Base-by-base conservation (phyloP, 2,888 invertebrate genomes). In the Cephus nigrinus region DNA sequence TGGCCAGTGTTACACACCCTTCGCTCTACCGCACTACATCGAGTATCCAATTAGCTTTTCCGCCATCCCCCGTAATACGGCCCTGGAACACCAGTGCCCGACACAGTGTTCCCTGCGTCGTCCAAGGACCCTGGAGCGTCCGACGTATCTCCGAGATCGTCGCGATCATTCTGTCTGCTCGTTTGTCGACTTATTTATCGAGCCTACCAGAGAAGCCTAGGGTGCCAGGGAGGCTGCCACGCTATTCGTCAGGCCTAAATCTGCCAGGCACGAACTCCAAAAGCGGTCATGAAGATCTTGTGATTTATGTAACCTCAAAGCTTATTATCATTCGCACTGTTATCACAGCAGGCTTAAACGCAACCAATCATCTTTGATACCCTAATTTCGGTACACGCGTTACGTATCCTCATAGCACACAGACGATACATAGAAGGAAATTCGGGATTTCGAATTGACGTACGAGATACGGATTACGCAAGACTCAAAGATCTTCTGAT, bases 31-130 rank as follows among this genome's bases (percentile, higher is more conserved):
- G 74, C 74, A 33, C 33, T 74, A 35, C 36, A 74, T 30, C 34
- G 31, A 36, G 74, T 35, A 35, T 74, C 34, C 74, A 74, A 74
- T 74, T 74, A 74, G 74, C 74, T 74, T 74, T n/a, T n/a, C 35
- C 35, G n/a, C 34, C 35, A 4, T 36, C 4, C 36, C 30, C 35
- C n/a, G 23, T 23, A 5, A 5, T 15, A 23, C 55, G 55, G 9
- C 55, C 55, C 55, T 23, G 9, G 23, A 55, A 55, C 23, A 23
- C 23, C 55, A 55, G 55, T 1, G 55, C 55, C 55, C 55, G 2
- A 55, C 23, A 9, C 55, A 55, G 9, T 23, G 55, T 55, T 23
- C 23, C 55, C 23, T 15, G 2, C 23, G 23, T 55, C 55, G 23
- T 0, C 15, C 55, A 55, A 55, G 55, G 55, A 55, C 55, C 23